Evolutionary conservation across 2,888 invertebrate genomes (phyloP), one percentile per base, ranked within the genome.

Genomic region (Cyaniris semiargus): DNA sequence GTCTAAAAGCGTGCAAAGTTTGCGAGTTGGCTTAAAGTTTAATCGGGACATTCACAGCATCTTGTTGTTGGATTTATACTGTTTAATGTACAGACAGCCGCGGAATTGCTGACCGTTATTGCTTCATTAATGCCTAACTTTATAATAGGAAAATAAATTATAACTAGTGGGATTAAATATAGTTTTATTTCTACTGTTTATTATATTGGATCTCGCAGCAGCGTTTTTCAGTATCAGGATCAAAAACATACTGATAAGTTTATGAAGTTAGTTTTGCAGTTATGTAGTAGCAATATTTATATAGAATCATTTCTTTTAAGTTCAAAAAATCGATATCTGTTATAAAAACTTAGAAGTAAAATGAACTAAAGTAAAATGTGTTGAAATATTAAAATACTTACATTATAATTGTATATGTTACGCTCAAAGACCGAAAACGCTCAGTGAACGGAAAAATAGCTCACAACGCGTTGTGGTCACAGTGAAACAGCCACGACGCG

Each of bases 1-100:
- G 83, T 83, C 75, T 80, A 82, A 84, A 84, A 80, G 81, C 82
- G 81, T 77, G 80, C 80, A 81, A 84, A 84, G 77, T 84, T 82
- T 75, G 71, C 71, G 77, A 83, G 79, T 82, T 80, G 82, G 82
- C 81, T 83, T 83, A 79, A 82, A 81, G 77, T 81, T 82, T 76
- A 80, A 80, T 78, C 79, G 81, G 78, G 80, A 78, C 80, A 80
- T 81, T 78, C 79, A 76, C 80, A 76, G 80, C 80, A 76, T 79
- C 81, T 77, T 80, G 80, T 78, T 79, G 78, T 78, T 79, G 76
- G 78, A 79, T 78, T 56, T 75, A 75, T 75, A 75, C 75, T 75
- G 75, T 75, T 75, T 58, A 75, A 75, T 75, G 75, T 75, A 60
- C 38, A 75, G 58, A 21, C 75, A 21, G 75, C 75, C n/a, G 10